Evolutionary conservation across 1,140 invertebrate genomes (phyloP).

Genomic region (Belonocnema kinseyi): DNA sequence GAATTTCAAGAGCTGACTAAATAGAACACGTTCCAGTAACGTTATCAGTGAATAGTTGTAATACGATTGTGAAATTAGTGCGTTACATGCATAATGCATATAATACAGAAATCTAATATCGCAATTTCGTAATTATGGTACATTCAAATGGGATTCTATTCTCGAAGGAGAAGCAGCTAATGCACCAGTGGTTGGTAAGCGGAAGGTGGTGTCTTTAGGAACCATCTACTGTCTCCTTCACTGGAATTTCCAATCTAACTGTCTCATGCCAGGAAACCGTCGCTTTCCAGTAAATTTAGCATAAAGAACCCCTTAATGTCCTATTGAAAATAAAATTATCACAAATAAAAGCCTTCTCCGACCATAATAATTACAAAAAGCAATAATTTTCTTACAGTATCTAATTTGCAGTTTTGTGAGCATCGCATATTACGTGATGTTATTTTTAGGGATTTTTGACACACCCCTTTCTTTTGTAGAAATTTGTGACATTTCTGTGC

Average conservation of each 20-base stretch:
- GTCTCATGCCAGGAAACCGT: constrained; percentile 4
- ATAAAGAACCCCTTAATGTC: no score
- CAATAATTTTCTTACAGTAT: no score
- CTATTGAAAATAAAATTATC: no score
- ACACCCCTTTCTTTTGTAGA: no score
- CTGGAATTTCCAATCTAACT: constrained; percentile 28
- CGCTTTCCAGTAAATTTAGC: background rate
- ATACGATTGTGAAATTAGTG: constrained; percentile 14
- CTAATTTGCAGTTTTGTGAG: no score
- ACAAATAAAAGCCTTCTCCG: no score
- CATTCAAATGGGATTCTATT: constrained; percentile 26
- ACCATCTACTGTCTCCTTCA: constrained; percentile 5
- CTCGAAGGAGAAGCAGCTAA: constrained; percentile 29
- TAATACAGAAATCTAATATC: constrained; percentile 17
- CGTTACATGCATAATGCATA: constrained; percentile 1
- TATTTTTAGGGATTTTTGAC: no score
- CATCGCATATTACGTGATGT: no score
- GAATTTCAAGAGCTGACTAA: no score
- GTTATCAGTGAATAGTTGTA: background rate
- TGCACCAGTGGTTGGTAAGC: constrained; percentile 7
- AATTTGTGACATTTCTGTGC: no score
- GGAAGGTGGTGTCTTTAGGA: constrained; percentile 9
- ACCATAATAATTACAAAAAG: no score
- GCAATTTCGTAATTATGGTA: constrained; percentile 16
- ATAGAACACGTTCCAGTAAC: background rate